phyloP scores from a whole-genome alignment of 2,888 invertebrate genomes.

The Drosophila rellima region DNA sequence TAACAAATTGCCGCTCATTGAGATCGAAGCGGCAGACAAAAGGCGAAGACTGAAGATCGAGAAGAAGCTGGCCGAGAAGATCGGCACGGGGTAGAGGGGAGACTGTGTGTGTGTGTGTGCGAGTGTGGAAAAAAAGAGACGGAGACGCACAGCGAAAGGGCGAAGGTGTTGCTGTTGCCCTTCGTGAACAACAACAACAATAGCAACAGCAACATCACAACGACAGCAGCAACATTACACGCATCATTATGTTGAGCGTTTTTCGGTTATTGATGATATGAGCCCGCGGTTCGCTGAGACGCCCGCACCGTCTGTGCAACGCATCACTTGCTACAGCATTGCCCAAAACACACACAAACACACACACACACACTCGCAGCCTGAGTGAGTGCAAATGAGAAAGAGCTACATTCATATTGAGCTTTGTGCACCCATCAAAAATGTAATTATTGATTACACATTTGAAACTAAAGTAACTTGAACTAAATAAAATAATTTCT shows the following conservation, averaged over 20 bases:
- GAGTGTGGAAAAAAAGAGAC: constrained; percentile 8
- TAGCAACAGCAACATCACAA: constrained; percentile 9
- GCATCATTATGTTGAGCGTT: constrained; percentile 80
- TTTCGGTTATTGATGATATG: constrained; percentile 73
- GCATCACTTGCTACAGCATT: constrained; percentile 56
- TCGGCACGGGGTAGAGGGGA: not conserved
- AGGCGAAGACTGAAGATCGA: constrained; percentile 24
- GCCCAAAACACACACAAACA: constrained; percentile 16
- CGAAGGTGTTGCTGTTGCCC: constrained; percentile 36
- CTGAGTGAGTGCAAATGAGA: not conserved
- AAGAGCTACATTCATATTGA: not conserved
- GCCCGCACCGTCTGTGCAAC: constrained; percentile 51
- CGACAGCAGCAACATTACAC: constrained; percentile 80
- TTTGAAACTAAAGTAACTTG: not conserved
- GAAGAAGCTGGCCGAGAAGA: not conserved
- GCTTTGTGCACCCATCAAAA: constrained; percentile 18
- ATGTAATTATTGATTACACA: not conserved
- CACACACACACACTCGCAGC: not conserved
- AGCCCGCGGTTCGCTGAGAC: constrained; percentile 48
- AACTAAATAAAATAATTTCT: not conserved
- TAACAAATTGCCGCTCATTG: constrained; percentile 81
- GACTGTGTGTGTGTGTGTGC: not conserved
- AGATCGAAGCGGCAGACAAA: constrained; percentile 52
- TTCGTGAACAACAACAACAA: constrained; percentile 20
- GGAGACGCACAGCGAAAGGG: constrained; percentile 36